Evolutionary conservation across 2,888 invertebrate species (phyloP).

Genomic region (Acrobasis repandana): DNA sequence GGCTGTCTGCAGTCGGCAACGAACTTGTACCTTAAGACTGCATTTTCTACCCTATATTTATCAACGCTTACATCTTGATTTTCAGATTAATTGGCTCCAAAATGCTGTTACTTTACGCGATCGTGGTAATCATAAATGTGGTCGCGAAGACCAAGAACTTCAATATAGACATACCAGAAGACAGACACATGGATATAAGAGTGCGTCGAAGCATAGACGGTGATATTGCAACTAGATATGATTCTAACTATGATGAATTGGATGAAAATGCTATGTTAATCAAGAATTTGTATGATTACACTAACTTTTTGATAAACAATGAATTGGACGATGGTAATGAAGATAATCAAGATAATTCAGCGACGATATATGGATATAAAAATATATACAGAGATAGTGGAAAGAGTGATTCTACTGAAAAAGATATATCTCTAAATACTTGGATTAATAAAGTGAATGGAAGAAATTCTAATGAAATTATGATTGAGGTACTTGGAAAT

Average conservation of each 20-base stretch:
- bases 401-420: background rate
- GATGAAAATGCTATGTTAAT: background rate
- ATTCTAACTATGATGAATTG: background rate
- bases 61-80: background rate
- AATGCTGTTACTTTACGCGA: constrained; percentile 29
- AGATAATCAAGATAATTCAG: background rate
- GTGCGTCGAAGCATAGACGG: constrained; percentile 35
- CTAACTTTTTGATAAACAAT: background rate
- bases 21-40: too few relatives aligned
- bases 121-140: constrained; percentile 36
- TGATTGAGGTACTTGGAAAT: background rate
- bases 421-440: background rate
- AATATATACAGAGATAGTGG: background rate
- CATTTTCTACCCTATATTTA: background rate
- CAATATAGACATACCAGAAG: constrained; percentile 37
- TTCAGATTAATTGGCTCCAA: constrained; percentile 1
- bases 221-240: background rate
- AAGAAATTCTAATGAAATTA: background rate
- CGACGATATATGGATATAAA: background rate
- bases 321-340: background rate
- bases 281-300: constrained; percentile 1
- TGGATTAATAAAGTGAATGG: background rate
- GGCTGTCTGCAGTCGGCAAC: too few relatives aligned
- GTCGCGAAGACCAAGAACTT: constrained; percentile 42
- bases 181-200: constrained; percentile 34